These are phyloP conservation scores for Ctenomys sociabilis DNA, from an alignment of 2,113 vertebrate genomes.

Conservation along the genomic window DNA sequence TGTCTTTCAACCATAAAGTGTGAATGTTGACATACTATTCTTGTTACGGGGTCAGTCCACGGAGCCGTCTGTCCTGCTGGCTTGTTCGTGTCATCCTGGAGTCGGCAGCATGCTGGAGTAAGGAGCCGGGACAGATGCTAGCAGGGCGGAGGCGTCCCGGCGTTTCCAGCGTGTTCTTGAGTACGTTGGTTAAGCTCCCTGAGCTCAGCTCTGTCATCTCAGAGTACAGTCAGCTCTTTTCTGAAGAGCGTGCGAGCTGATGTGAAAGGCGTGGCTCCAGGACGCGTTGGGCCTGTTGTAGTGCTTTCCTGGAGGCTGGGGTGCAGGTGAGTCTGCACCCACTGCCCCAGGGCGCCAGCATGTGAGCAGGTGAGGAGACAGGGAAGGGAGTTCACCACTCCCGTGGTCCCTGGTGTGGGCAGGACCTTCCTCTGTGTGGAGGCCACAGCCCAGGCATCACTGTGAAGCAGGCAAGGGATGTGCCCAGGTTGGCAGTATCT, in stretches of 20 bases:
- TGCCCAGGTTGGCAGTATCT: background rate
- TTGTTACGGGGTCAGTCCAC: background rate
- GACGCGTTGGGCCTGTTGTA: background rate
- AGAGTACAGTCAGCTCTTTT: background rate
- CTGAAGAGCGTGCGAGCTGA: background rate
- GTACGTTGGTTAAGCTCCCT: background rate
- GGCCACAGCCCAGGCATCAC: no score
- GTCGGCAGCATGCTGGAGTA: background rate
- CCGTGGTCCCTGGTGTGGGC: no score
- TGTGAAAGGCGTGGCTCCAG: background rate
- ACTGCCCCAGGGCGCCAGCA: background rate
- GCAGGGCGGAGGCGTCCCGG: background rate
- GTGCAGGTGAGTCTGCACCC: background rate
- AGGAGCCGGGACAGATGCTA: background rate
- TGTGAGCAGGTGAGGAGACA: no score
- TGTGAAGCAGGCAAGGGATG: background rate
- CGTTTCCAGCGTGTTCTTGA: background rate
- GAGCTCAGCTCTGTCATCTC: background rate
- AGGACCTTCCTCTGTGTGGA: no score
- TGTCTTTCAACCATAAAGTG: background rate
- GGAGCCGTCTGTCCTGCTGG: background rate
- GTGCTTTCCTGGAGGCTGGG: background rate
- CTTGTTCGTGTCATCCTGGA: accelerated
- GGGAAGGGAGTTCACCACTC: no score
- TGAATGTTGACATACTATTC: background rate